These are phyloP conservation scores for Phocides pigmalion DNA, from an alignment of 1,140 invertebrate species.

Conservation along the genomic window DNA sequence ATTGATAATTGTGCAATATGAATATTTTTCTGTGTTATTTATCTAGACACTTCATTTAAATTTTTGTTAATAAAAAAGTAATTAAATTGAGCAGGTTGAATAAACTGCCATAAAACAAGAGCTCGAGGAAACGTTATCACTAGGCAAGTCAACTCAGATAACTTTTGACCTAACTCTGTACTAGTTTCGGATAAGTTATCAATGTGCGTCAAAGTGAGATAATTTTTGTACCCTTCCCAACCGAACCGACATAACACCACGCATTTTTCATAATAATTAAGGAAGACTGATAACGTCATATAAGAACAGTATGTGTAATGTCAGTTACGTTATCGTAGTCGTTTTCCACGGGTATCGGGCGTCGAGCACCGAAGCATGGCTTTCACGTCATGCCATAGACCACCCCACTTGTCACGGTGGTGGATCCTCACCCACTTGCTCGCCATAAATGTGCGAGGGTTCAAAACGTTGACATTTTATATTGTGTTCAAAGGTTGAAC, in stretches of 20 bases:
- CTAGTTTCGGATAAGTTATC: constrained; percentile 78
- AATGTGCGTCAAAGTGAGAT: constrained; percentile 68
- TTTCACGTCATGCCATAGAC: constrained; percentile 71
- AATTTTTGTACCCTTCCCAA: constrained; percentile 41
- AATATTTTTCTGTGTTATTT: background rate
- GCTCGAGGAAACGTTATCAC: constrained; percentile 57
- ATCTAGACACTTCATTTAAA: constrained; percentile 3
- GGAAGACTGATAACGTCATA: constrained; percentile 22
- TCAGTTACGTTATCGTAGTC: constrained; percentile 9
- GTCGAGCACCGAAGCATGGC: constrained; percentile 64
- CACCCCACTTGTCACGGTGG: constrained; percentile 77
- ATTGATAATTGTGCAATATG: background rate
- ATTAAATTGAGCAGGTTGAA: constrained; percentile 68
- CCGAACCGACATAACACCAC: background rate
- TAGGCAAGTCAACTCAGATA: constrained; percentile 58
- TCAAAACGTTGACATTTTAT: constrained; percentile 30
- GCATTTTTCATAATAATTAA: constrained; percentile 29
- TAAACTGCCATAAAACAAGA: constrained; percentile 68
- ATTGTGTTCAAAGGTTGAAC: too few species aligned
- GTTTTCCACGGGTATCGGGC: constrained; percentile 57
- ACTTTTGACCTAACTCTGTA: constrained; percentile 66
- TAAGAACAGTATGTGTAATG: background rate
- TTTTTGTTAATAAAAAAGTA: constrained; percentile 67
- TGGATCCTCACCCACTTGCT: constrained; percentile 52
- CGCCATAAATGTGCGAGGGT: constrained; percentile 45